Conservation (phyloP, 2,113 vertebrate genomes). For the Cyanocitta stelleri region DNA sequence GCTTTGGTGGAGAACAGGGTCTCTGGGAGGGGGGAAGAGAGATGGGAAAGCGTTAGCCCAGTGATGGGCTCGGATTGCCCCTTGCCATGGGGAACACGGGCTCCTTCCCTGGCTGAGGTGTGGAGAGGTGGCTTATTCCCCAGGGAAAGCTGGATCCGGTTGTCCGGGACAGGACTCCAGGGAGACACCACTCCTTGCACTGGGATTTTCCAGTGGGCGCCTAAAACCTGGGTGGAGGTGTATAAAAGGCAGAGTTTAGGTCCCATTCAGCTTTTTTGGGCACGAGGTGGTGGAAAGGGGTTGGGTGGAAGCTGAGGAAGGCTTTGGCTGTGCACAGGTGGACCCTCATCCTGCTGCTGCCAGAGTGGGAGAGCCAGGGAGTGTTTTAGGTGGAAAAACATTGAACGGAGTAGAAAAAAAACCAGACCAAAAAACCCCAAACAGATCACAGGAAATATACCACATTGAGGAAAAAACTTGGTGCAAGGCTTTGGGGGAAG, state of each 20-base stretch:
- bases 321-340: accelerated
- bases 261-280: neutral
- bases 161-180: neutral
- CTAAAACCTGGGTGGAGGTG: neutral
- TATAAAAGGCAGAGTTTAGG: neutral
- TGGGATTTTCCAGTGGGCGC: neutral
- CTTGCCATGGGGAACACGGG: accelerated
- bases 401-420: neutral
- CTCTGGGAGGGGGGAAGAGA: too few species aligned
- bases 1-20: neutral
- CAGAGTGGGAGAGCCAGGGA: neutral
- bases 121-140: neutral
- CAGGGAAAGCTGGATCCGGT: neutral
- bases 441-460: neutral
- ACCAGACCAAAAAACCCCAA: accelerated
- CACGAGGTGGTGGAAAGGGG: accelerated
- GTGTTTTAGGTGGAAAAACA: neutral
- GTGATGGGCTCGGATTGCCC: too few species aligned
- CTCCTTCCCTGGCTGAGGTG: neutral
- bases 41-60: neutral
- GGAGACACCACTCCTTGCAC: neutral
- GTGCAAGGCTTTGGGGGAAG: neutral
- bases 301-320: neutral
- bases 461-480: neutral
- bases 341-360: neutral